Evolutionary conservation across 2,797 vertebrate genomes (phyloP).

Genomic region (Cuniculus paca): DNA sequence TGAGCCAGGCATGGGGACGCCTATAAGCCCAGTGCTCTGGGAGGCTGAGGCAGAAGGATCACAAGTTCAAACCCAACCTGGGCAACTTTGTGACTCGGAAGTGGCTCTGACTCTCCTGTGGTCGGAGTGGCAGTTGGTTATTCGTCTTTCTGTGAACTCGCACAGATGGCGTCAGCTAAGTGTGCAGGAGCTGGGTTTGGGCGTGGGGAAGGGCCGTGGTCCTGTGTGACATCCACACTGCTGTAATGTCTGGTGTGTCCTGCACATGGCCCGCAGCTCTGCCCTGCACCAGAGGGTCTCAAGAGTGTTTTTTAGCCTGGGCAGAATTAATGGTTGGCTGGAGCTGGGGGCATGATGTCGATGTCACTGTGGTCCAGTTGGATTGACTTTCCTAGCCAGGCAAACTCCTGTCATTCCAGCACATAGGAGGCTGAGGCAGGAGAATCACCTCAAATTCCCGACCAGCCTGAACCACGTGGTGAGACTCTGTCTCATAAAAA

Average conservation of each 20-base stretch:
- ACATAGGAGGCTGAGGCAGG: neutral
- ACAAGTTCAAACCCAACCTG: neutral
- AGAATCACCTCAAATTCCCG: neutral
- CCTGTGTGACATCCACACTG: neutral
- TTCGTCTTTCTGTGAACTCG: neutral
- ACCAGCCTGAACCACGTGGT: neutral
- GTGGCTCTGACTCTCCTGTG: neutral
- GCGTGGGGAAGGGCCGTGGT: neutral
- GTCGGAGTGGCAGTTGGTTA: accelerated
- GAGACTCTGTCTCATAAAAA: neutral
- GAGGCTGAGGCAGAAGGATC: neutral
- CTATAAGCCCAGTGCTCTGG: neutral
- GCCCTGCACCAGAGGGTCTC: neutral
- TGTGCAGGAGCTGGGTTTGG: neutral
- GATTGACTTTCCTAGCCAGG: neutral
- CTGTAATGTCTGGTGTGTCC: accelerated
- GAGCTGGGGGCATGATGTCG: accelerated
- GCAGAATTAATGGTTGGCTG: neutral
- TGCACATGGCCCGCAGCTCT: too few species aligned
- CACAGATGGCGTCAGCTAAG: neutral
- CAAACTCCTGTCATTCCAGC: neutral
- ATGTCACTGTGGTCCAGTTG: accelerated
- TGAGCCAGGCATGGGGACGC: neutral
- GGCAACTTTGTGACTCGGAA: neutral
- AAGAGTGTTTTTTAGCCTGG: accelerated